Base-by-base conservation (phyloP, 2,113 vertebrate species). In the Platycercus adscitus region DNA sequence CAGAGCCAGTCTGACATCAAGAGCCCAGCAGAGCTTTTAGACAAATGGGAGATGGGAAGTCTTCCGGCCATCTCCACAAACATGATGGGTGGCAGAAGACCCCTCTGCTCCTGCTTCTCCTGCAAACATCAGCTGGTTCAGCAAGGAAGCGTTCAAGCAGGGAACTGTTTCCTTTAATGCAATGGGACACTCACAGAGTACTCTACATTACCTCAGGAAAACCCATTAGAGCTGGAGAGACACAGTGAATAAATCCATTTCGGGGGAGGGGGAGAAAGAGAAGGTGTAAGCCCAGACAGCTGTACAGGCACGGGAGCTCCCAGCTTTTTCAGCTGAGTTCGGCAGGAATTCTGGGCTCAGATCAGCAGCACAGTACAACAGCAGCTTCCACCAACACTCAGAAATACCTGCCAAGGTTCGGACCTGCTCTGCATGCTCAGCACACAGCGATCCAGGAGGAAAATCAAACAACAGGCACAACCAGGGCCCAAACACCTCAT, bases 51-150 rank as follows among this genome's bases (percentile, higher is more conserved):
- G 41, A 26, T 6, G 53, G 78, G 93, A 81, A 66, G 50, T n/a
- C 84, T 52, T 60, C 17, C 28, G 83, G 73, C 33, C 81, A 60
- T 19, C 81, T 35, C 55, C 21, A 41, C 50, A 69, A 72, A 46
- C 39, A 5, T 2, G 3, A 50, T 0, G 1, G 49, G 72, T 69
- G 31, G 71, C 39, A 56, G 66, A 4, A 73, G 58, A 65, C 46
- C 23, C 49, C 53, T 66, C n/a, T 0, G 8, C 56, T 65, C 50
- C 65, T 0, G 0, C 41, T 29, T 29, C 47, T 61, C 44, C 77
- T 88, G 76, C 46, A 73, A 47, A 78, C 2, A 10, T 28, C 64
- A 73, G 81, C 43, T 47, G 53, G 29, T n/a, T 11, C 58, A 31
- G 58, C 60, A 56, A 37, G 26, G 31, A 72, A 86, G 31, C 0